phyloP scores from a whole-genome alignment of 2,888 invertebrate genomes.

The Tenthredo livida region DNA sequence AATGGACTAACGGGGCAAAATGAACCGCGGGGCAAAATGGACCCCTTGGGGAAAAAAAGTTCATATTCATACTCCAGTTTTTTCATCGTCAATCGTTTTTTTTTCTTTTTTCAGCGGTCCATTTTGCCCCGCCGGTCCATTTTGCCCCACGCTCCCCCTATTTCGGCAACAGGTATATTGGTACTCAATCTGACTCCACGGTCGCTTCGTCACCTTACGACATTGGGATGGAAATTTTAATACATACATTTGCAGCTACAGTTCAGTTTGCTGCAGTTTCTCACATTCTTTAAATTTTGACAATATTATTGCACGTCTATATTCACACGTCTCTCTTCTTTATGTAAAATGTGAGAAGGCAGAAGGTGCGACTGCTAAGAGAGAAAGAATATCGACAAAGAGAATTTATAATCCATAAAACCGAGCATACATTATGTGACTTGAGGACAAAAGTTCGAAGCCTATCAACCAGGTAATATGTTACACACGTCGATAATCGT shows the following conservation, averaged over 20 bases:
- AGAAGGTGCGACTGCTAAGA: background rate
- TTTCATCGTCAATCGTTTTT: too few species aligned
- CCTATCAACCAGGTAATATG: background rate
- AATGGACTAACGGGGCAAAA: too few species aligned
- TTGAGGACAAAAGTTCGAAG: background rate
- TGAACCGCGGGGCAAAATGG: too few species aligned
- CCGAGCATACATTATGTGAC: background rate
- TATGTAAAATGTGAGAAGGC: background rate
- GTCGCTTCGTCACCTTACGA: background rate
- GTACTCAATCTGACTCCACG: background rate
- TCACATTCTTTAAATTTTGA: background rate
- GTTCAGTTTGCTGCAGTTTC: background rate
- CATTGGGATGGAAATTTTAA: background rate
- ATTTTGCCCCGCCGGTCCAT: too few species aligned
- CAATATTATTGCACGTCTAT: conserved; percentile 13
- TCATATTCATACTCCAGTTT: too few species aligned
- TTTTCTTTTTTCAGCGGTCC: too few species aligned
- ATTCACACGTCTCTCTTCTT: background rate
- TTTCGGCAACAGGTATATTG: background rate
- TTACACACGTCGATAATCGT: background rate
- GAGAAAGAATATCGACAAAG: background rate
- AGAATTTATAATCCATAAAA: background rate
- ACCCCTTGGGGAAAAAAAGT: too few species aligned
- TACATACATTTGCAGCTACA: background rate
- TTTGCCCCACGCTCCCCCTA: too few species aligned